These are phyloP conservation scores for Heteronetta atricapilla DNA, from an alignment of 2,113 vertebrate genomes.

Conservation along the genomic window DNA sequence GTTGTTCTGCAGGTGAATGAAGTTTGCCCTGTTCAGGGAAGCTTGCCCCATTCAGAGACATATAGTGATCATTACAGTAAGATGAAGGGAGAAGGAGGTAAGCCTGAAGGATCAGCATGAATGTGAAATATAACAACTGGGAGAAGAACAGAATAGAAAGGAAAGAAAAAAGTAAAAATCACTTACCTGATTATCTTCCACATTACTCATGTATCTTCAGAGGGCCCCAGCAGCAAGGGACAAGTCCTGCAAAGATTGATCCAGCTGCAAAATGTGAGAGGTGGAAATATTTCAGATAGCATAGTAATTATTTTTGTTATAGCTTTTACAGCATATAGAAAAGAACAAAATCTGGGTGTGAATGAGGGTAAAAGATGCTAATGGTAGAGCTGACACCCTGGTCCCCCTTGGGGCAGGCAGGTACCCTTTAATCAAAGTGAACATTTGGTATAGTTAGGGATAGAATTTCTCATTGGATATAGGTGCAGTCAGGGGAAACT, in stretches of 20 bases:
- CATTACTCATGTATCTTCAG: not conserved
- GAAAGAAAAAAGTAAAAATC: not conserved
- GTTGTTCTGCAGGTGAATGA: not conserved
- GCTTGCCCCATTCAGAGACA: not conserved
- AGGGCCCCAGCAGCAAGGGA: not conserved
- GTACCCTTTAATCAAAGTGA: not conserved
- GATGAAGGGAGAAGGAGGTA: not conserved
- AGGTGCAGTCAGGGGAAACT: not conserved
- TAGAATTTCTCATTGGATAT: not conserved
- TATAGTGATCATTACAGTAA: not conserved
- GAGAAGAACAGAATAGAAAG: too few species aligned
- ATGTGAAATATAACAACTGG: not conserved
- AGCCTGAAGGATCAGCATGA: not conserved
- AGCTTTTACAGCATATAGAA: not conserved
- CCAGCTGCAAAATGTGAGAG: not conserved
- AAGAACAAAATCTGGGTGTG: not conserved
- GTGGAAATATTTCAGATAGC: not conserved
- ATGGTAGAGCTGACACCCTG: not conserved
- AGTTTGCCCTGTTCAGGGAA: not conserved
- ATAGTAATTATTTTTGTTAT: not conserved
- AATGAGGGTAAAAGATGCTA: not conserved
- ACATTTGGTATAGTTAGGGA: not conserved
- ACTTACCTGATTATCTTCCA: not conserved
- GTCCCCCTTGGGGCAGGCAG: not conserved
- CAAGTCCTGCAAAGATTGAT: not conserved